Percentiles rank a stretch among this genome's conserved stretches.
Evolutionary conservation across 2,888 invertebrate genomes (phyloP).

Genomic region (Lymantria monacha): DNA sequence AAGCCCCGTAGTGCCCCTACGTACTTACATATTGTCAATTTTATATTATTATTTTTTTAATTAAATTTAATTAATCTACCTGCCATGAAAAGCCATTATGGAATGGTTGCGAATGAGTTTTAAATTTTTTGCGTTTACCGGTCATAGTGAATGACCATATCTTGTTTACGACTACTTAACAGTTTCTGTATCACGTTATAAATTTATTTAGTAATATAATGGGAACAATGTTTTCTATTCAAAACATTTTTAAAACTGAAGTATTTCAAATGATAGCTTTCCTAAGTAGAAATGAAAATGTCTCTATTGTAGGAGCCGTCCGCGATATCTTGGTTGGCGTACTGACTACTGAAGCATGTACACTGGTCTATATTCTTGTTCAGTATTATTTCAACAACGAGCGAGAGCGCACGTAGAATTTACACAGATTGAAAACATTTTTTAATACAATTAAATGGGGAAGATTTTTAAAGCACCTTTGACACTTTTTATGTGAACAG

Average conservation of each 20-base stretch:
- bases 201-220: slow-evolving; percentile 32
- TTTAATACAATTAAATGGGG: slow-evolving; percentile 3
- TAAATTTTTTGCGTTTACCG: slow-evolving; percentile 48
- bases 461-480: slow-evolving; percentile 15
- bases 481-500: slow-evolving; percentile 9
- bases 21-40: too few species aligned
- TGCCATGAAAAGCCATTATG: slow-evolving; percentile 32
- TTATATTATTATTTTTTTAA: too few species aligned
- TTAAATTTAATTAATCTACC: too few species aligned
- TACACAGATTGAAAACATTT: slow-evolving; percentile 3
- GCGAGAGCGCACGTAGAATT: slow-evolving; percentile 48
- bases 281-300: slow-evolving; percentile 43
- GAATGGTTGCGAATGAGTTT: slow-evolving; percentile 37
- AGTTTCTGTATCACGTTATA: slow-evolving; percentile 46
- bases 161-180: slow-evolving; percentile 51
- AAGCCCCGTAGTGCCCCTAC: too few species aligned
- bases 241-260: slow-evolving; percentile 9
- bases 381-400: slow-evolving; percentile 61
- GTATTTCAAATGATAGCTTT: neutral
- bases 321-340: slow-evolving; percentile 28
- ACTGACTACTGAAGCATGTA: slow-evolving; percentile 16
- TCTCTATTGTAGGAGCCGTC: slow-evolving; percentile 24
- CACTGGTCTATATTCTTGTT: slow-evolving; percentile 35
- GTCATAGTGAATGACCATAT: slow-evolving; percentile 48
- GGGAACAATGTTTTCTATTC: neutral